Percentiles rank a stretch among this genome's conserved stretches.
phyloP scores from a whole-genome alignment of 2,888 invertebrate genomes.

The Agrochola macilenta region DNA sequence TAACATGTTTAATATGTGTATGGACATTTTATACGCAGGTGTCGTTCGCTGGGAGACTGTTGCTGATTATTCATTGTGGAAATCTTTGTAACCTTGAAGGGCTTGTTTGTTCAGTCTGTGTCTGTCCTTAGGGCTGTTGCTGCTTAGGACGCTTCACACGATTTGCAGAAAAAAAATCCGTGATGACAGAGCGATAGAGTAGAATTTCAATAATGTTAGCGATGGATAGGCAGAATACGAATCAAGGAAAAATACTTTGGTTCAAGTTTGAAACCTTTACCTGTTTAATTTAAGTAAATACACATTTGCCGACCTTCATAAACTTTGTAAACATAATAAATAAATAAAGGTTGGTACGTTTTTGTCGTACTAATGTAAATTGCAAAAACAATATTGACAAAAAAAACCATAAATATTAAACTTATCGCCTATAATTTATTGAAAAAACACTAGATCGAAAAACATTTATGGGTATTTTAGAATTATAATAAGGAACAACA shows the following conservation, averaged over 20 bases:
- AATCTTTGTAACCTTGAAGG: constrained; percentile 51
- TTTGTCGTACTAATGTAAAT: constrained; percentile 20
- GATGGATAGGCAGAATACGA: constrained; percentile 21
- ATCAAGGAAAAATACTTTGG: constrained; percentile 53
- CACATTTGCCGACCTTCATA: constrained; percentile 44
- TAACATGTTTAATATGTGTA: background rate
- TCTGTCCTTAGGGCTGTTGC: constrained; percentile 6
- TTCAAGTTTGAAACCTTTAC: constrained; percentile 53
- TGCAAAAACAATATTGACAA: constrained; percentile 9
- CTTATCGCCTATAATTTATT: background rate
- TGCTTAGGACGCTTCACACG: constrained; percentile 46
- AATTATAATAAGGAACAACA: background rate
- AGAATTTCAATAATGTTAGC: constrained; percentile 43
- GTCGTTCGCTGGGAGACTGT: constrained; percentile 24
- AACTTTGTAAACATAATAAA: constrained; percentile 36
- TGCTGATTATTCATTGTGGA: constrained; percentile 43
- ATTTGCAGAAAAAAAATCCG: constrained; percentile 25
- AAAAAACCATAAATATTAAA: background rate
- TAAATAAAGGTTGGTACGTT: constrained; percentile 48
- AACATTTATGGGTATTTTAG: background rate
- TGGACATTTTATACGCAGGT: constrained; percentile 22
- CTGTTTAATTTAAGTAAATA: constrained; percentile 48
- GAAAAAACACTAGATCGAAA: background rate
- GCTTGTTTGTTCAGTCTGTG: constrained; percentile 17
- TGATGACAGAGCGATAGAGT: constrained; percentile 36